Percentiles rank a stretch among this genome's conserved stretches.
Conservation (phyloP, 2,113 vertebrate species). For the Urocitellus parryii region DNA sequence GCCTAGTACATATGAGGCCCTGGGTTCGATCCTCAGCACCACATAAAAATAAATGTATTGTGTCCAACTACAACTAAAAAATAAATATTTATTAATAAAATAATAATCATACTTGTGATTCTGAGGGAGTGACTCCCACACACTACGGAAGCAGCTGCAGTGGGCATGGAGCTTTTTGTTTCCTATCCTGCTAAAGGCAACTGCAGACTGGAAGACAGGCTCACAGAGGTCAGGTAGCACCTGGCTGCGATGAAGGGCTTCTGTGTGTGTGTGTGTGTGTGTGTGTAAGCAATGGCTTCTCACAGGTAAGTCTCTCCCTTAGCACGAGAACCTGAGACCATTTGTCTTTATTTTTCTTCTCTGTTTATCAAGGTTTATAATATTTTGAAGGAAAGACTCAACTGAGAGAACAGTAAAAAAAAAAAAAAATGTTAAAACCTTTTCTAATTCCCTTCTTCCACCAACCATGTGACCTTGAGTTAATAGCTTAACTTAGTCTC, state of each 20-base stretch:
- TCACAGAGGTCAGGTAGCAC: neutral
- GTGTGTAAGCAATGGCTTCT: neutral
- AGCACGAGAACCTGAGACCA: neutral
- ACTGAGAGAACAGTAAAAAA: neutral
- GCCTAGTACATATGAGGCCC: too few species aligned
- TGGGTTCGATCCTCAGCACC: too few species aligned
- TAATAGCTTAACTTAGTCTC: constrained; percentile 22
- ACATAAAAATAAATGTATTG: too few species aligned
- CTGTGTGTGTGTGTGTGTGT: too few species aligned
- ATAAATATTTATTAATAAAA: too few species aligned
- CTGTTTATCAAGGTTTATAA: neutral
- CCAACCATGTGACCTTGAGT: neutral
- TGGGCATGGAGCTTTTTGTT: neutral
- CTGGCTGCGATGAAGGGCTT: neutral
- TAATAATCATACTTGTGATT: neutral
- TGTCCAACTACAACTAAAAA: too few species aligned
- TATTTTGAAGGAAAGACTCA: constrained; percentile 37
- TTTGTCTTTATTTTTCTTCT: constrained; percentile 2
- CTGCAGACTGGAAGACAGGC: neutral
- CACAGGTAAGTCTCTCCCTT: neutral
- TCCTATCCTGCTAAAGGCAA: neutral
- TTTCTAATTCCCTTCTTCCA: neutral
- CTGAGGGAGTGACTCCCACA: neutral
- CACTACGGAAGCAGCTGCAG: neutral
- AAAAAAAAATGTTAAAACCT: neutral